Evolutionary conservation across 1,140 invertebrate species (phyloP).

Genomic region (Brachystomella parvula): DNA sequence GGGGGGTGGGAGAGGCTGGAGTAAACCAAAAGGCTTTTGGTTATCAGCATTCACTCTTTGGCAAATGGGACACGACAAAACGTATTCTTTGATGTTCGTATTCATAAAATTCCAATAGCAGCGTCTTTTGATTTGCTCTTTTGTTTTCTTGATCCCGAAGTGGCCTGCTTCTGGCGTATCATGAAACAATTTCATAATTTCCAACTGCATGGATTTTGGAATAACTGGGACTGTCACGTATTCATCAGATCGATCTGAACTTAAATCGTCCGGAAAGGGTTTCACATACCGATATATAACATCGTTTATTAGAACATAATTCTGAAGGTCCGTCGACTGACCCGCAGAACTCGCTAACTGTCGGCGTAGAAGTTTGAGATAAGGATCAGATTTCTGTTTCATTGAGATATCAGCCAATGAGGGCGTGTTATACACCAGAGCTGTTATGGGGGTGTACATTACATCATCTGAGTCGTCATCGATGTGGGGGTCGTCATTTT

Average conservation of each 20-base stretch:
- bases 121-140: constrained; percentile 14
- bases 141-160: constrained; percentile 11
- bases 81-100: constrained; percentile 15
- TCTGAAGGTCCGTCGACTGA: too few relatives aligned
- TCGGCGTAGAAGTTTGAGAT: too few relatives aligned
- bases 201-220: background rate
- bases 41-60: constrained; percentile 9
- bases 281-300: too few relatives aligned
- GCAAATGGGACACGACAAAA: constrained; percentile 18
- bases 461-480: constrained; percentile 4
- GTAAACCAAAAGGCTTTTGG: constrained; percentile 8
- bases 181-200: constrained; percentile 22
- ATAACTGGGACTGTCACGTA: background rate
- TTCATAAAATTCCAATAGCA: constrained; percentile 24
- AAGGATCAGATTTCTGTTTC: background rate
- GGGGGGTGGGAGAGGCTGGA: background rate
- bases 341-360: too few relatives aligned
- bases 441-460: background rate
- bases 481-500: background rate
- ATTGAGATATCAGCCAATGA: background rate
- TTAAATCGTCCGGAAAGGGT: too few relatives aligned
- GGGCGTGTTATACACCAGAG: background rate
- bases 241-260: background rate
- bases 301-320: too few relatives aligned
- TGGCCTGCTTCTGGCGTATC: constrained; percentile 18